These are phyloP conservation scores for Drosophila ezoana DNA, from an alignment of 2,888 invertebrate genomes.

Conservation along the genomic window DNA sequence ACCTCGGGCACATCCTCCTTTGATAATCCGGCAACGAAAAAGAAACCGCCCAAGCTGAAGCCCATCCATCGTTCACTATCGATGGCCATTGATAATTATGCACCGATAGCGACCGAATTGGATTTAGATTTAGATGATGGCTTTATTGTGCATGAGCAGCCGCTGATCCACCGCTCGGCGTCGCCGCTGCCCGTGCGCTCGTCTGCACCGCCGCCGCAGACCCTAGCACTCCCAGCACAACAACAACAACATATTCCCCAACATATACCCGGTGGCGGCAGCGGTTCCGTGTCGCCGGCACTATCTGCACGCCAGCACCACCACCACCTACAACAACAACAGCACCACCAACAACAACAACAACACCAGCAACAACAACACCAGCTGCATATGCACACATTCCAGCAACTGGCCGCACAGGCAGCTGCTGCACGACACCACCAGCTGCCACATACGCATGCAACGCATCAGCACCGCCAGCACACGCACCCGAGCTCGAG, in stretches of 20 bases:
- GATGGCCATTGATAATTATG: constrained; percentile 85
- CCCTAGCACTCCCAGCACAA: constrained; percentile 79
- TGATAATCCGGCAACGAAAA: constrained; percentile 84
- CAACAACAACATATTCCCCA: constrained; percentile 35
- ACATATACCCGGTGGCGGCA: constrained; percentile 73
- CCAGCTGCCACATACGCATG: constrained; percentile 71
- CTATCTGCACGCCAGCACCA: constrained; percentile 83
- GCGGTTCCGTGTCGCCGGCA: constrained; percentile 82
- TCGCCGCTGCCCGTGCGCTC: constrained; percentile 83
- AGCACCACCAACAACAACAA: constrained; percentile 62
- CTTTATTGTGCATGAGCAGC: constrained; percentile 82
- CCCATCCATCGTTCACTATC: constrained; percentile 85
- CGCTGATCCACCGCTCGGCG: constrained; percentile 83
- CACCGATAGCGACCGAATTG: constrained; percentile 67
- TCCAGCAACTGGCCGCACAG: constrained; percentile 78
- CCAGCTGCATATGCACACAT: constrained; percentile 79
- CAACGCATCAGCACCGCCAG: constrained; percentile 65
- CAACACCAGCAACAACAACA: constrained; percentile 76
- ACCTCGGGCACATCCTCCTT: constrained; percentile 83
- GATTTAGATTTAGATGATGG: constrained; percentile 73
- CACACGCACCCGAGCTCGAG: constrained; percentile 78
- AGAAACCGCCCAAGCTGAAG: constrained; percentile 85
- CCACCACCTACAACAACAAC: constrained; percentile 68
- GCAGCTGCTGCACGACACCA: constrained; percentile 78
- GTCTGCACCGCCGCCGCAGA: constrained; percentile 84